Evolutionary conservation across 2,113 vertebrate genomes (phyloP), one percentile per base, ranked within the genome.

Genomic region (Gymnarchus niloticus): DNA sequence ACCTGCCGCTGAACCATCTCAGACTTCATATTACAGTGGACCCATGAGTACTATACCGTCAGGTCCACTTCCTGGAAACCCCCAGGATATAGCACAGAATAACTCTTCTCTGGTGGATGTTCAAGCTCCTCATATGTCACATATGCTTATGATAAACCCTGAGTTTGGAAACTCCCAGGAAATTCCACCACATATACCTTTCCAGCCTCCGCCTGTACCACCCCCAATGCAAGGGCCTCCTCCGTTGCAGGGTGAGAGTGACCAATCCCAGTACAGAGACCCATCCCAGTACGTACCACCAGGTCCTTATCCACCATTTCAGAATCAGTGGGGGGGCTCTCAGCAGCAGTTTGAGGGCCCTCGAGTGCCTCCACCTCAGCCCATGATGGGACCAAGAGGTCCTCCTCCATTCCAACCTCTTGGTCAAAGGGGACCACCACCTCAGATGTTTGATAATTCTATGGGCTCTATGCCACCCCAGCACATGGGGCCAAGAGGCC

Each of bases 401-500:
- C 93, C 89, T 52, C 91, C 89, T 56, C 90, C 86, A 21, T 94
- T 93, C 78, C 92, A 92, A 81, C 92, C 90, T 51, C 85, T 93
- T 28, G 85, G 89, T 56, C 95, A 94, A 80, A 92, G 94, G 89
- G 92, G 92, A 5, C 91, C 90, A 0, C 87, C 86, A 19, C 91
- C 93, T 69, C 94, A 95, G 51, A 88, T 94, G 28, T 96, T 96
- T 82, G 95, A 93, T 88, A 91, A 94, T 65, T 90, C 94, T 6
- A 90, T 90, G 25, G 93, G 91, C 56, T 90, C 91, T 86, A 92
- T 94, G 7, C 93, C 94, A 49, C 93, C 96, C 80, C 94, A 92
- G 85, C 96, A 95, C 87, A 91, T 93, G 1, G 93, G 91, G 41
- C 94, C 94, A 1, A 93, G 96, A 91, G 96, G 93, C 0, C 95